phyloP scores from a whole-genome alignment of 2,888 invertebrate genomes.

The Acrobasis consociella region DNA sequence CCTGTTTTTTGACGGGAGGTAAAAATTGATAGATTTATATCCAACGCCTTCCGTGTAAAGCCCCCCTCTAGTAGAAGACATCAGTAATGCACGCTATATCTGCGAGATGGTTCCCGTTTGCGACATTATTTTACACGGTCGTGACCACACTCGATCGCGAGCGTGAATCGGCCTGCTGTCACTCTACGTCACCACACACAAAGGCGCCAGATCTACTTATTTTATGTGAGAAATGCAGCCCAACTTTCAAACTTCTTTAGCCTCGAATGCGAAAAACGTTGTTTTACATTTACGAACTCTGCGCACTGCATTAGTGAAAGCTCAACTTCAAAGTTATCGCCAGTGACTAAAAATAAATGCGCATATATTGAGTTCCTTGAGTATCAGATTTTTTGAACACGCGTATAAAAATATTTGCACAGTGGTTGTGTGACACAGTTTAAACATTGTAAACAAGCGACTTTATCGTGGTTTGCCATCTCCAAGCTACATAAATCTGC shows the following conservation, averaged over 20 bases:
- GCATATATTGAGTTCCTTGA: neutral
- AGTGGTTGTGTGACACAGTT: constrained; percentile 10
- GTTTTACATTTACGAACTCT: constrained; percentile 5
- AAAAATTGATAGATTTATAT: no score
- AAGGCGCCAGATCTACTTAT: constrained; percentile 51
- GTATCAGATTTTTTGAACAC: constrained; percentile 9
- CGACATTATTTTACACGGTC: constrained; percentile 70
- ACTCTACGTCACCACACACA: constrained; percentile 57
- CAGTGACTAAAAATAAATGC: neutral
- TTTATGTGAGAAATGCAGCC: constrained; percentile 58
- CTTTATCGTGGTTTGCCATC: constrained; percentile 7
- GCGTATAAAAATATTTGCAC: constrained; percentile 13
- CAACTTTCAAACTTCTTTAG: constrained; percentile 50
- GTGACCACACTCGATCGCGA: constrained; percentile 69
- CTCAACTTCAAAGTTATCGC: constrained; percentile 4
- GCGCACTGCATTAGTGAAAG: constrained; percentile 11
- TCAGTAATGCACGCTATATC: constrained; percentile 49
- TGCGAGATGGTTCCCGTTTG: constrained; percentile 55
- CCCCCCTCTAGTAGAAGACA: constrained; percentile 23
- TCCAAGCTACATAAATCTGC: neutral
- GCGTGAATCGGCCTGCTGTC: constrained; percentile 57
- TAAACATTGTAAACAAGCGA: constrained; percentile 10
- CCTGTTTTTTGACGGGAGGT: no score
- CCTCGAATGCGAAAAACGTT: constrained; percentile 1
- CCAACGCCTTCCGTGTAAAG: no score